A percentile compares a stretch with the other conserved stretches of the same genome.
These are phyloP conservation scores for Olivierus martensii DNA, from an alignment of 1,140 invertebrate genomes.

Conservation along the genomic window DNA sequence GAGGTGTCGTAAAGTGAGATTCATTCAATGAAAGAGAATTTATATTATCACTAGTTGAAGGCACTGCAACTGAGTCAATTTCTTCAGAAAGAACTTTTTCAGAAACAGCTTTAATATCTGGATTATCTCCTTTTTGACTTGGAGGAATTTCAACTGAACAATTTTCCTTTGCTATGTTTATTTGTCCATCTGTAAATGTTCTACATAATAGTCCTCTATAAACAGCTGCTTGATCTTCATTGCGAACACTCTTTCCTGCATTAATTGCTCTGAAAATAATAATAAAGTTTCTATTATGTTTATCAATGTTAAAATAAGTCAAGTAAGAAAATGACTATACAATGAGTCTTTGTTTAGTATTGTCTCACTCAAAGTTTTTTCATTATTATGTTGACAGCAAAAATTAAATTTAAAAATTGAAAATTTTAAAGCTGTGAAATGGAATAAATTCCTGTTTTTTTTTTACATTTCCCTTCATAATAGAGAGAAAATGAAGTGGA, in stretches of 20 bases:
- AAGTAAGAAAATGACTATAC: no score
- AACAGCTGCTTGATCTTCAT: slow-evolving; percentile 59
- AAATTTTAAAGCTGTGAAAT: no score
- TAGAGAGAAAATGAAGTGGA: no score
- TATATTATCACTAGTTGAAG: no score
- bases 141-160: neutral
- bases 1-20: neutral
- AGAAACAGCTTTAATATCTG: neutral
- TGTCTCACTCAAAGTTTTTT: no score
- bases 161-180: no score
- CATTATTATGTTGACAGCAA: no score
- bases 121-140: neutral
- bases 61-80: neutral
- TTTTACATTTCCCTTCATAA: no score
- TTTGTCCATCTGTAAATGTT: neutral
- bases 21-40: no score
- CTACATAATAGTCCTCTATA: slow-evolving; percentile 11
- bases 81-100: neutral
- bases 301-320: neutral
- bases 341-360: no score
- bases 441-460: no score
- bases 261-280: slow-evolving; percentile 42
- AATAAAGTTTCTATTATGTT: neutral
- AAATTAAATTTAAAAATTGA: no score
- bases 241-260: slow-evolving; percentile 61